Conservation (phyloP, 1,140 invertebrate genomes). For the Drosophila pandora region DNA sequence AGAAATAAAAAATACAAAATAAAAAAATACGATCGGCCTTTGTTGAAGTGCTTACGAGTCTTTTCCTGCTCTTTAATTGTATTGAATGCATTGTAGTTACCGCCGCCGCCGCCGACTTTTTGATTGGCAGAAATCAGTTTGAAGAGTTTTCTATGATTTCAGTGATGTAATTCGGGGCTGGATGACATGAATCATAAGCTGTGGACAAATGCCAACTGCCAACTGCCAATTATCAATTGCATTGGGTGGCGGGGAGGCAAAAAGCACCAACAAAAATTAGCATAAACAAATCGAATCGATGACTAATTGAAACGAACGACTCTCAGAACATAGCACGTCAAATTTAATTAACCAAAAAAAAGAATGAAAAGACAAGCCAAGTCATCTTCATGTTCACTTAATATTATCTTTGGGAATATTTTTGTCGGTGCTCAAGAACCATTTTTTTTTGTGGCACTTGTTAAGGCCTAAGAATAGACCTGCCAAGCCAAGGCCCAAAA, state of each 20-base stretch:
- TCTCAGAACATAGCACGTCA: conserved; percentile 32
- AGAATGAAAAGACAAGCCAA: conserved; percentile 11
- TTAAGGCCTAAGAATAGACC: conserved; percentile 43
- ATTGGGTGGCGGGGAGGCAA: conserved; percentile 1
- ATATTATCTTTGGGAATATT: conserved; percentile 34
- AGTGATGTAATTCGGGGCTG: conserved; percentile 63
- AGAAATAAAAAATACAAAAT: conserved; percentile 41
- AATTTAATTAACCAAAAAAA: conserved; percentile 44
- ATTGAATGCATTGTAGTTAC: conserved; percentile 53
- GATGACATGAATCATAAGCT: conserved; percentile 51
- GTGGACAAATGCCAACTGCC: conserved; percentile 17
- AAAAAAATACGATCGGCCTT: conserved; percentile 36
- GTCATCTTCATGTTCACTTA: conserved; percentile 29
- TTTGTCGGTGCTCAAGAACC: conserved; percentile 17
- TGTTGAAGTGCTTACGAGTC: conserved; percentile 44
- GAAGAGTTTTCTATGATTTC: conserved; percentile 30
- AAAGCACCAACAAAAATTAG: conserved; percentile 41
- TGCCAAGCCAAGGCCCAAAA: conserved; percentile 45
- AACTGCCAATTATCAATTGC: conserved; percentile 42
- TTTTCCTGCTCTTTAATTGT: conserved; percentile 55
- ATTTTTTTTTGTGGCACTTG: conserved; percentile 24
- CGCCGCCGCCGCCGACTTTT: conserved; percentile 14
- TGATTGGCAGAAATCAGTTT: conserved; percentile 47
- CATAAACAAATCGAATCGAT: conserved; percentile 60
- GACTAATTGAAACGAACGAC: conserved; percentile 47